phyloP scores from a whole-genome alignment of 2,113 vertebrate genomes.

The Antechinus stuartii region DNA sequence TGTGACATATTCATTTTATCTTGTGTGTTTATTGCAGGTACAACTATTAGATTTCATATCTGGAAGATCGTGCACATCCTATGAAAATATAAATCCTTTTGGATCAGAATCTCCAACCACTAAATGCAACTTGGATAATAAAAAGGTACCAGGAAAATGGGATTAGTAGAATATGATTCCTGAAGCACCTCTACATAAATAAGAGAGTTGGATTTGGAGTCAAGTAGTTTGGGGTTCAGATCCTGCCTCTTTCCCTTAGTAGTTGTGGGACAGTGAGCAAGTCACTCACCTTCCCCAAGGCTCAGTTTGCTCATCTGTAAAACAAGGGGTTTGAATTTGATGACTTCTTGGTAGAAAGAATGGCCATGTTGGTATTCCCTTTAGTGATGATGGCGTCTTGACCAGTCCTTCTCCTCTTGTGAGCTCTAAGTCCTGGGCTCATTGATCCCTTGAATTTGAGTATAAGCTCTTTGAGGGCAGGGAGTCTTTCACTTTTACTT shows the following conservation, averaged over 20 bases:
- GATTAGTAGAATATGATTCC: not conserved
- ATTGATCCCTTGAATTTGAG: not conserved
- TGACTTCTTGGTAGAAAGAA: not conserved
- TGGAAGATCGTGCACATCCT: slow-evolving; percentile 72
- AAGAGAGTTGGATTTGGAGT: not conserved
- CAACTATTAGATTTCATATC: slow-evolving; percentile 90
- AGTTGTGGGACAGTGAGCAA: not conserved
- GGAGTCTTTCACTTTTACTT: not conserved
- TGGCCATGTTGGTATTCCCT: not conserved
- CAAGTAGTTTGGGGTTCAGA: not conserved
- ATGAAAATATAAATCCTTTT: slow-evolving; percentile 59
- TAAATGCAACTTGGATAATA: slow-evolving; percentile 52
- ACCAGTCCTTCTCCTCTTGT: too few relatives aligned
- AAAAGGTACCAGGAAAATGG: slow-evolving; percentile 79
- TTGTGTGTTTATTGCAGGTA: slow-evolving; percentile 80
- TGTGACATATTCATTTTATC: slow-evolving; percentile 24
- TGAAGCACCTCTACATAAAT: not conserved
- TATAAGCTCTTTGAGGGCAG: not conserved
- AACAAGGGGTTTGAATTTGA: not conserved
- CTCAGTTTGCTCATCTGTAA: not conserved
- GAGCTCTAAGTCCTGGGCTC: not conserved
- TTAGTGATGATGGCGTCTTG: too few relatives aligned
- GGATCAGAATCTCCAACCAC: slow-evolving; percentile 80
- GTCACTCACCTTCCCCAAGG: not conserved
- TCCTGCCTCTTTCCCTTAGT: not conserved